Base-by-base conservation (phyloP, 1,140 invertebrate genomes). In the Kradibia gibbosae region DNA sequence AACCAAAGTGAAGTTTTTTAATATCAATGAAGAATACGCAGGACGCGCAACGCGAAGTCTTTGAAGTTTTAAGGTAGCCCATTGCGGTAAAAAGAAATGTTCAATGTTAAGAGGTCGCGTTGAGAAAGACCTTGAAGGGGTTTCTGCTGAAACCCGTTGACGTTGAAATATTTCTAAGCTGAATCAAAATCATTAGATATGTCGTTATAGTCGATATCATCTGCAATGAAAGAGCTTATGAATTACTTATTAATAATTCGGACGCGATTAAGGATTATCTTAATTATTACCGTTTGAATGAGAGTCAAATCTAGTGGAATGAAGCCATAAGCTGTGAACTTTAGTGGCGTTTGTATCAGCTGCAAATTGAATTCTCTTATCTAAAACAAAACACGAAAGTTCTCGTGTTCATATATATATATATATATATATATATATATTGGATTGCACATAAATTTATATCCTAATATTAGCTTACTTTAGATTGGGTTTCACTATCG, bases 161-260 rank as follows among this genome's bases (percentile, higher is more conserved):
- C 3, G 5, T 62, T 31, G 25, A 60, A 15, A 42, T 53, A 20
- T 71, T 67, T 22, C 36, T 10, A 34, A 94, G 93, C 84, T 94
- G 93, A 85, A 94, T 93, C 25, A 94, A 86, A 83, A 94, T 94
- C 0, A 94, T 93, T 83, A 94, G 85, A 85, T 94, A 95, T 0
- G 94, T 95, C 3, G 93, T 93, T 25, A 95, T 93, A 11, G 94
- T 93, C 20, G 92, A 93, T 1, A 93, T 90, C 17, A 94, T 91
- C 94, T 94, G 87, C 48, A 92, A 92, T 67, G 42, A 55, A 62
- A 74, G 73, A 34, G 11, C 45, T 57, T 25, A 17, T 31, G 55
- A 60, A 15, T 36, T 11, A 20, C 75, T 81, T 71, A 55, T 48
- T 78, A 28, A 74, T 62, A 48, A 34, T 42, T 28, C n/a, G 31